Base-by-base conservation (phyloP, 2,113 vertebrate genomes). In the Coryphaenoides rupestris region DNA sequence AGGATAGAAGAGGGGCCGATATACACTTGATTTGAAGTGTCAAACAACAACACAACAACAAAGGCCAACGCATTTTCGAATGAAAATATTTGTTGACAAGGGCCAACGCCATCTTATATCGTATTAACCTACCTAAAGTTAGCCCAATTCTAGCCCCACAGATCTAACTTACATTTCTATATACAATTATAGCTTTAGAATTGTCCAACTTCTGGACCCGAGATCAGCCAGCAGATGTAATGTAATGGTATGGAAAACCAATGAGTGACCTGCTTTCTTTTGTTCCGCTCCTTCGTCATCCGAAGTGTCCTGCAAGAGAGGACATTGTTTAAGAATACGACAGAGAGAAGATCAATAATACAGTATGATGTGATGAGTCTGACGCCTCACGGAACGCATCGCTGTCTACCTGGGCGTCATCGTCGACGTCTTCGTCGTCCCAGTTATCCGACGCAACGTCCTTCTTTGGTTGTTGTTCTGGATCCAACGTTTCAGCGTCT, bases 351-450 rank as follows among this genome's bases (percentile, higher is more conserved):
- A 3, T 16, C 5, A 54, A 21, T 54, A n/a, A 7, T 54, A 19
- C 19, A 1, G 12, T 12, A 21, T 54, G 0, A 54, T 54, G 5
- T 19, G 6, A 21, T 54, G 52, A 10, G 17, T 6, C n/a, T n/a
- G 17, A 21, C 13, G 33, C 33, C 33, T 40, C 0, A 40, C 9
- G 9, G 2, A 7, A 12, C 4, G 13, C 49, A 56, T 17, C 55
- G 21, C 15, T 58, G 66, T 64, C 77, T 82, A 93, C 92, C 92
- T 93, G 93, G 60, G 93, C 91, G 58, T 93, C 91, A 58, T 93
- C 92, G 23, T 93, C 92, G 62, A 92, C 91, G 76, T 93, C 92
- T 69, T 93, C 92, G 72, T 91, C 92, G 77, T 92, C 92, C 92
- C 92, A 93, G 68, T 88, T 90, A 76, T 93, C 91, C 16, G 72